Evolutionary conservation across 2,888 invertebrate genomes (phyloP).

Genomic region (Ligdia adustata): DNA sequence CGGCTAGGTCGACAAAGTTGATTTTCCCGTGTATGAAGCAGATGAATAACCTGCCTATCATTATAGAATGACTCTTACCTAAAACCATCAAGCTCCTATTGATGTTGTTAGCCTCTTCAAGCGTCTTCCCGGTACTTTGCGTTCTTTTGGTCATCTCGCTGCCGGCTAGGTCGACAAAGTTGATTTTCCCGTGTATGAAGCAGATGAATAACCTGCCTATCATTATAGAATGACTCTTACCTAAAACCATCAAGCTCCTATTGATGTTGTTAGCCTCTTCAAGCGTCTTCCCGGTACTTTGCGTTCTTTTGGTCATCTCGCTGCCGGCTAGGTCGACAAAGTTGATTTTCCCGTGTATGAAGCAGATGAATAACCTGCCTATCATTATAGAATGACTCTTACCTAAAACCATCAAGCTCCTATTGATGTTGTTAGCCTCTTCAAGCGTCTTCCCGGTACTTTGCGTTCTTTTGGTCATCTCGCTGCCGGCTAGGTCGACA

Average conservation of each 20-base stretch:
- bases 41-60: too few species aligned
- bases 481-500: constrained; percentile 98
- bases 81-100: constrained; percentile 97
- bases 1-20: too few species aligned
- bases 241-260: constrained; percentile 96
- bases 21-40: too few species aligned
- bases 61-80: constrained; percentile 79
- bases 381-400: constrained; percentile 41
- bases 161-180: too few species aligned
- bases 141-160: too few species aligned
- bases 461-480: constrained; percentile 96
- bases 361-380: too few species aligned
- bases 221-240: constrained; percentile 69
- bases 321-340: constrained; percentile 98
- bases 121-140: constrained; percentile 92
- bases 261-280: constrained; percentile 99
- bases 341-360: constrained; percentile 96
- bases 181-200: too few species aligned
- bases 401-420: constrained; percentile 97
- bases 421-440: constrained; percentile 98
- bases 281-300: constrained; percentile 93
- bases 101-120: constrained; percentile 98
- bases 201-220: too few species aligned
- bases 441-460: constrained; percentile 94
- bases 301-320: constrained; percentile 96